Conservation (phyloP, 2,113 vertebrate genomes). For the Argyrosomus japonicus region DNA sequence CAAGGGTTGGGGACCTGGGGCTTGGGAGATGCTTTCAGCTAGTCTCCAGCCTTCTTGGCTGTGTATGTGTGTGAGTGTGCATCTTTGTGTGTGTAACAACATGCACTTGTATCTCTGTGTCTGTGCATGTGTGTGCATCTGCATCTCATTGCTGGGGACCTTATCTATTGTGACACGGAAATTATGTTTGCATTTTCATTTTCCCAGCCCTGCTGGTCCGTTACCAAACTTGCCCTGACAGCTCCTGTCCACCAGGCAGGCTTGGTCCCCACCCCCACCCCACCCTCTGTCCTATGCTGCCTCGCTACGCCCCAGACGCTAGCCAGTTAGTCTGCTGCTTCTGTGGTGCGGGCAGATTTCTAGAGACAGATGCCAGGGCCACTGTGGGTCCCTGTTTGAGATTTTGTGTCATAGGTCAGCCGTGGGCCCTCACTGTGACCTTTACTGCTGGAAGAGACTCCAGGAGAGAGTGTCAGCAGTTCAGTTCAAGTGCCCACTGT, state of each 20-base stretch:
- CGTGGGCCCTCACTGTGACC: slow-evolving; percentile 78
- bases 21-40: slow-evolving; percentile 50
- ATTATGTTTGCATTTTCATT: slow-evolving; percentile 88
- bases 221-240: slow-evolving; percentile 85
- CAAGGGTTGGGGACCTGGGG: slow-evolving; percentile 17
- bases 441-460: slow-evolving; percentile 79
- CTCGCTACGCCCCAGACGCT: slow-evolving; percentile 76
- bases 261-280: slow-evolving; percentile 36
- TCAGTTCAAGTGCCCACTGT: slow-evolving; percentile 59
- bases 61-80: slow-evolving; percentile 25
- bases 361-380: slow-evolving; percentile 85
- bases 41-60: slow-evolving; percentile 39
- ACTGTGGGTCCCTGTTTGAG: slow-evolving; percentile 79
- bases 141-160: slow-evolving; percentile 75
- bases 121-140: slow-evolving; percentile 71
- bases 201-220: slow-evolving; percentile 80
- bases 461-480: slow-evolving; percentile 60
- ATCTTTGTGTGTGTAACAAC: slow-evolving; percentile 38
- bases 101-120: slow-evolving; percentile 55
- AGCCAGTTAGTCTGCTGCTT: slow-evolving; percentile 79
- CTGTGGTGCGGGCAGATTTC: slow-evolving; percentile 76
- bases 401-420: slow-evolving; percentile 79
- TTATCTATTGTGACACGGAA: slow-evolving; percentile 84
- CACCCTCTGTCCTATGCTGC: slow-evolving; percentile 59
- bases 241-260: slow-evolving; percentile 85